These are phyloP conservation scores for Carcinoscorpius rotundicauda DNA, from an alignment of 1,140 invertebrate genomes.

Conservation along the genomic window DNA sequence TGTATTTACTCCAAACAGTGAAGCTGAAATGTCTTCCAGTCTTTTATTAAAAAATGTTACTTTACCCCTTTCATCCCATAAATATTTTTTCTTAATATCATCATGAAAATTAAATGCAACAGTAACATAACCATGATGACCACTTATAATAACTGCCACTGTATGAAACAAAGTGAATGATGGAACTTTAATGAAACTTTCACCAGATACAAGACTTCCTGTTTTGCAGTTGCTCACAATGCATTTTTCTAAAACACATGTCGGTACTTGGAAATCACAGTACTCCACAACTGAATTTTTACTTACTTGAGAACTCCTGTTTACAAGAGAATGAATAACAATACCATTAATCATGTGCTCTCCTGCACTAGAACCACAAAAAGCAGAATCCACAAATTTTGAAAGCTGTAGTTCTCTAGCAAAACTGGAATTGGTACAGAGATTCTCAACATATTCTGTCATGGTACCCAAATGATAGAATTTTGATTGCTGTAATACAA, in stretches of 20 bases:
- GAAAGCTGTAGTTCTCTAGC: constrained; percentile 26
- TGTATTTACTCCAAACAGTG: constrained; percentile 7
- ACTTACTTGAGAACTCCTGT: constrained; percentile 7
- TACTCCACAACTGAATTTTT: constrained; percentile 32
- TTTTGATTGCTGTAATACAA: constrained; percentile 34
- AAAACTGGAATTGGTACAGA: constrained; percentile 28
- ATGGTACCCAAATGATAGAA: constrained; percentile 41
- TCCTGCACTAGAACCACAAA: background rate
- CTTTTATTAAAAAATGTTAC: constrained; percentile 26
- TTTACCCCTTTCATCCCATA: constrained; percentile 9
- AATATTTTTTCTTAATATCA: constrained; percentile 31
- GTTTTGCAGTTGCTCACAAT: constrained; percentile 35
- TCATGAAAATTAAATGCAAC: constrained; percentile 33
- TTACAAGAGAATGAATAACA: constrained; percentile 14
- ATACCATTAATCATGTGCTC: constrained; percentile 10
- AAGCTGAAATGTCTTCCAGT: constrained; percentile 19
- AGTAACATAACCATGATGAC: constrained; percentile 29
- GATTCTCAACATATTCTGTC: constrained; percentile 34
- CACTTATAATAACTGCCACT: constrained; percentile 26
- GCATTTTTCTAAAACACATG: constrained; percentile 28
- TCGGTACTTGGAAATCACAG: constrained; percentile 30
- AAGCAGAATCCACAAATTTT: constrained; percentile 2
- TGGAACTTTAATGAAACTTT: constrained; percentile 26
- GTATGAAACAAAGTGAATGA: constrained; percentile 33
- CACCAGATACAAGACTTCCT: constrained; percentile 1